Evolutionary conservation across 2,888 invertebrate species (phyloP).

Genomic region (Drymonia ruficornis): DNA sequence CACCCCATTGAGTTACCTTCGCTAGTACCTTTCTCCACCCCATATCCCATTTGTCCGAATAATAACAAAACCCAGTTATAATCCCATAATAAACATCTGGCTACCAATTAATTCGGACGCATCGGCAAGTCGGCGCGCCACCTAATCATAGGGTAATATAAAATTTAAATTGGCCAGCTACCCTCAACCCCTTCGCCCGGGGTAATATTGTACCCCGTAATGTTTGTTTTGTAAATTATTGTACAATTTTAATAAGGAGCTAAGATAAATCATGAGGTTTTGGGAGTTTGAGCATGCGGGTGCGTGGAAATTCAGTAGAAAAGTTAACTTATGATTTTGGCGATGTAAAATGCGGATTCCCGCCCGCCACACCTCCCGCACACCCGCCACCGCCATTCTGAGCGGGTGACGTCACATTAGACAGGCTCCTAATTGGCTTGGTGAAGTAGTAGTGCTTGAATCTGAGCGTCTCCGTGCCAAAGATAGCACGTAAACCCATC

Average conservation of each 20-base stretch:
- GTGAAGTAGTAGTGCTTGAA: too few species aligned
- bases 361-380: too few species aligned
- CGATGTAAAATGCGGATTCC: too few species aligned
- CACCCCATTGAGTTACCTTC: too few species aligned
- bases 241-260: slow-evolving; percentile 4
- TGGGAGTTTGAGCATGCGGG: neutral
- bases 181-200: slow-evolving; percentile 9
- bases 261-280: neutral
- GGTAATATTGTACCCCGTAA: slow-evolving; percentile 1
- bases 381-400: too few species aligned
- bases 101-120: slow-evolving; percentile 32
- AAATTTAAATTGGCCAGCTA: slow-evolving; percentile 53
- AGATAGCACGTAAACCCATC: too few species aligned
- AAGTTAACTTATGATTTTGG: too few species aligned
- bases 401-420: too few species aligned
- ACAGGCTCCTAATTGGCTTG: too few species aligned
- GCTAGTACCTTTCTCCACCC: neutral
- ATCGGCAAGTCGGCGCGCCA: slow-evolving; percentile 28
- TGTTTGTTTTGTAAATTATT: slow-evolving; percentile 7
- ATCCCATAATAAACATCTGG: slow-evolving; percentile 10
- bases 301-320: neutral
- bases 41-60: neutral
- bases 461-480: too few species aligned
- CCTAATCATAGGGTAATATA: slow-evolving; percentile 50
- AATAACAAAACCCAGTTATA: slow-evolving; percentile 9